Evolutionary conservation across 2,888 invertebrate genomes (phyloP).

Genomic region (Carabus problematicus): DNA sequence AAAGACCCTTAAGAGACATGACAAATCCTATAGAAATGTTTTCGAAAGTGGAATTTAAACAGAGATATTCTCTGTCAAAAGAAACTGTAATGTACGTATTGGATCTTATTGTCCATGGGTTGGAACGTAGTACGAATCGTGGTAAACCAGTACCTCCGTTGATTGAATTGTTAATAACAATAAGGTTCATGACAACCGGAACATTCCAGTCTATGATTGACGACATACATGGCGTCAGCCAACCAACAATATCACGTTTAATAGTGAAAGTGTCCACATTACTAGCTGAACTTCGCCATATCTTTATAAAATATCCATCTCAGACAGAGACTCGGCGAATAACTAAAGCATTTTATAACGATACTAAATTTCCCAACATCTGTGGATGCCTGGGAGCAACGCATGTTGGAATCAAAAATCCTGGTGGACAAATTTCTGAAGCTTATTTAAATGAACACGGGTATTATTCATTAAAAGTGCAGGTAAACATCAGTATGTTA

Average conservation of each 20-base stretch:
- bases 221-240: constrained; percentile 45
- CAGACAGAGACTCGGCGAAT: constrained; percentile 40
- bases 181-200: constrained; percentile 47
- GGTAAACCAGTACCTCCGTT: constrained; percentile 47
- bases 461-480: constrained; percentile 47
- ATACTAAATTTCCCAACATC: constrained; percentile 45
- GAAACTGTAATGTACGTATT: constrained; percentile 45
- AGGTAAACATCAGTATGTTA: constrained; percentile 40
- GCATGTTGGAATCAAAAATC: constrained; percentile 46
- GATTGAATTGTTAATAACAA: constrained; percentile 46
- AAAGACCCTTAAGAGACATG: constrained; percentile 45
- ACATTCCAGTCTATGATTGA: constrained; percentile 45
- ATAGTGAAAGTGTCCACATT: constrained; percentile 46
- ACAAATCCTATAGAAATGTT: constrained; percentile 46
- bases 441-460: constrained; percentile 47
- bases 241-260: constrained; percentile 47
- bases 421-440: constrained; percentile 42
- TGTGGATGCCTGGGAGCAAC: constrained; percentile 47
- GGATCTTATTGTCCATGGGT: constrained; percentile 46
- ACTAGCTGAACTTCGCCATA: constrained; percentile 43
- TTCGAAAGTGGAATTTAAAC: constrained; percentile 45
- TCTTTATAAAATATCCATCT: constrained; percentile 46
- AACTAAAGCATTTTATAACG: constrained; percentile 43
- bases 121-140: constrained; percentile 45
- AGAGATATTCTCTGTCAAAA: constrained; percentile 46